A percentile compares a stretch with the other conserved stretches of the same genome.
Conservation (phyloP, 2,888 invertebrate genomes). For the Caenorhabditis uteleia region DNA sequence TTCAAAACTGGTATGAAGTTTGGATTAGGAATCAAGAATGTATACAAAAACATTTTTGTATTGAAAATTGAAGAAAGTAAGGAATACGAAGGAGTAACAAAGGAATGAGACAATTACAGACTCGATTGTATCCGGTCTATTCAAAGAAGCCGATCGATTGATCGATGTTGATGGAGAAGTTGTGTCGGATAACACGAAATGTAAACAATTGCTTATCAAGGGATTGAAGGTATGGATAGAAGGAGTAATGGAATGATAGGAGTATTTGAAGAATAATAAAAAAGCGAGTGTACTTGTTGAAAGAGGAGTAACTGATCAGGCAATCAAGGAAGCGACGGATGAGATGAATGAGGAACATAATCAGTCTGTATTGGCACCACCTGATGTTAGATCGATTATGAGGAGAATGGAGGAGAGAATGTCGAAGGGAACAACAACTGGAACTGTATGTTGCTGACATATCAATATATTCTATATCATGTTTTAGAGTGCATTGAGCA, state of each 20-base stretch:
- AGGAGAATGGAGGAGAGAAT: constrained; percentile 19
- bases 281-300: constrained; percentile 18
- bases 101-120: constrained; percentile 7
- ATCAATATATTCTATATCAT: no score
- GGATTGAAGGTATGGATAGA: constrained; percentile 30
- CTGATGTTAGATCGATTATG: constrained; percentile 32
- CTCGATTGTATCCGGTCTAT: constrained; percentile 25
- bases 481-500: constrained; percentile 24
- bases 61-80: constrained; percentile 32
- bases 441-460: no score
- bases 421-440: constrained; percentile 14
- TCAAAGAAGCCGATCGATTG: constrained; percentile 33
- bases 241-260: no score
- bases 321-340: constrained; percentile 22
- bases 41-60: constrained; percentile 26
- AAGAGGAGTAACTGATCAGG: constrained; percentile 22
- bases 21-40: constrained; percentile 31
- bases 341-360: constrained; percentile 34
- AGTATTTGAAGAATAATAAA: no score
- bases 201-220: constrained; percentile 23
- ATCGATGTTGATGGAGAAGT: constrained; percentile 29
- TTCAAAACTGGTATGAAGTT: constrained; percentile 24
- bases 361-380: constrained; percentile 25
- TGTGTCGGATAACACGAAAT: constrained; percentile 17
- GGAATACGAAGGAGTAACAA: not conserved